These are phyloP conservation scores for Carettochelys insculpta DNA, from an alignment of 2,113 vertebrate species.

Conservation along the genomic window DNA sequence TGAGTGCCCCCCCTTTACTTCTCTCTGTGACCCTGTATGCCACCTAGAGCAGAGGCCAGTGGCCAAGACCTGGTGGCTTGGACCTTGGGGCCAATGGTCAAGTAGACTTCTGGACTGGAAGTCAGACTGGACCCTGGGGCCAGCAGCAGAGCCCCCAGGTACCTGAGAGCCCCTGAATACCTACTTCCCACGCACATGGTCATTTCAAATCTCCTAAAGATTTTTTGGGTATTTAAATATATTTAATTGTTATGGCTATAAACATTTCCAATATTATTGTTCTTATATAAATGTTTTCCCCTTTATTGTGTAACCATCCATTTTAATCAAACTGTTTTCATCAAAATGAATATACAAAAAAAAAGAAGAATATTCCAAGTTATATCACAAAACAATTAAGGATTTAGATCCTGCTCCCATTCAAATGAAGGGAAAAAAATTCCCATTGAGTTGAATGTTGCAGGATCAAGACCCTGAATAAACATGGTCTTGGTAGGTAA, in stretches of 20 bases:
- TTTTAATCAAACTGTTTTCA: slow-evolving; percentile 28
- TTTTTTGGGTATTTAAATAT: slow-evolving; percentile 26
- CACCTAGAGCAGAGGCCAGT: no score
- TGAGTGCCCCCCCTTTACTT: no score
- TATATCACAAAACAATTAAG: slow-evolving; percentile 28
- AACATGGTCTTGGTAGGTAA: neutral
- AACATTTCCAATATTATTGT: slow-evolving; percentile 45
- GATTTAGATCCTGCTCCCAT: neutral
- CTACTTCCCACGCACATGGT: no score
- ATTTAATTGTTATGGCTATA: neutral
- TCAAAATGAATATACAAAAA: slow-evolving; percentile 54
- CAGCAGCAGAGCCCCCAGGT: no score
- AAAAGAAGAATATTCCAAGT: neutral
- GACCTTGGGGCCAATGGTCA: no score
- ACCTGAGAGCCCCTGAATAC: no score
- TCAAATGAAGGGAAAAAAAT: slow-evolving; percentile 30
- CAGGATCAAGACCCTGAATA: neutral
- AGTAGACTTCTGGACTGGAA: no score
- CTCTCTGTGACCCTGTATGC: no score
- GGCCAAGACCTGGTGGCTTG: no score
- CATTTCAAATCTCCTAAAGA: neutral
- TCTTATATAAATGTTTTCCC: neutral
- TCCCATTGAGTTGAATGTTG: slow-evolving; percentile 1
- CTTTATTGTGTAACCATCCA: slow-evolving; percentile 37
- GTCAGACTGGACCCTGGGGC: no score